Evolutionary conservation across 2,113 vertebrate genomes (phyloP).

Genomic region (Clarias batrachus): DNA sequence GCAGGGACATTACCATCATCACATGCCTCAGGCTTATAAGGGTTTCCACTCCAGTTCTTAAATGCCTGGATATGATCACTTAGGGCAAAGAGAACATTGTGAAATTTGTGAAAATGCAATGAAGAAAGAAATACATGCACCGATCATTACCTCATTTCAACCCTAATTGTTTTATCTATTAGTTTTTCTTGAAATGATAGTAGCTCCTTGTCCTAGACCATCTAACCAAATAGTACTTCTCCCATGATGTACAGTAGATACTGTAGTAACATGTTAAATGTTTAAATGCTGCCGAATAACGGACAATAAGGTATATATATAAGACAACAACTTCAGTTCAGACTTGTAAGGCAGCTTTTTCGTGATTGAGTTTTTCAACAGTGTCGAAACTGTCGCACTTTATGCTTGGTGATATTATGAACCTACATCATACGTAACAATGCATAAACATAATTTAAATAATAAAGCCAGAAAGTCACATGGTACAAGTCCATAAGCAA

Average conservation of each 20-base stretch:
- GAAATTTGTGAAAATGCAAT: conserved; percentile 8
- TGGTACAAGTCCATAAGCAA: neutral
- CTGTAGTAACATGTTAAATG: neutral
- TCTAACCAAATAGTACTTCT: neutral
- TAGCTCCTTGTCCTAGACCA: neutral
- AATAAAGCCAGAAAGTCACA: neutral
- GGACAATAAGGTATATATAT: neutral
- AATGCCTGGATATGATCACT: conserved; percentile 26
- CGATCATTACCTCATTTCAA: conserved; percentile 3
- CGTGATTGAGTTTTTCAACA: neutral
- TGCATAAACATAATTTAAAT: neutral
- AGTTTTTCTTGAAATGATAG: neutral
- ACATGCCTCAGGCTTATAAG: conserved; percentile 24
- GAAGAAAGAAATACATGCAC: neutral
- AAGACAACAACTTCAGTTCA: neutral
- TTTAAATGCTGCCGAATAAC: neutral
- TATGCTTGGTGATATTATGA: neutral
- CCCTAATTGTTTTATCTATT: neutral
- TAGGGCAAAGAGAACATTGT: neutral
- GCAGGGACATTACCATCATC: conserved; percentile 22
- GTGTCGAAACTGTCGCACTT: too few species aligned
- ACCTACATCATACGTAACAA: neutral
- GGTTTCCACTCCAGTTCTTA: conserved; percentile 23
- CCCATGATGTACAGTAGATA: neutral
- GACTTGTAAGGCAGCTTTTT: neutral